A percentile compares a stretch with the other conserved stretches of the same genome.
These are phyloP conservation scores for Drosophila gunungcola DNA, from an alignment of 1,140 invertebrate genomes.

Conservation along the genomic window DNA sequence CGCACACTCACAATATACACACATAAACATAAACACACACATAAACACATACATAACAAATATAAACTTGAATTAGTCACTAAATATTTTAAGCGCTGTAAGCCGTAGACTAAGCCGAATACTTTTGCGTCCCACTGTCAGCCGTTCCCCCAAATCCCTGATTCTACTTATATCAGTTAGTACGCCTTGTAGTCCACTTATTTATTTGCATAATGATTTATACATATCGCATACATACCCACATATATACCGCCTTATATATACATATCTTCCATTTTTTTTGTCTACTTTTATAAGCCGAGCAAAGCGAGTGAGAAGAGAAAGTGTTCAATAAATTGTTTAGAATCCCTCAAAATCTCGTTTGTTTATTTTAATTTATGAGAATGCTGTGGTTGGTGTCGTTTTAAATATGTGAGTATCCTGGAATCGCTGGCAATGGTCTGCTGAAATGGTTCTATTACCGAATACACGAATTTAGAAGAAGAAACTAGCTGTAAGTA, in stretches of 20 bases:
- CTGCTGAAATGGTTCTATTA: no score
- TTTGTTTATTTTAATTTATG: background rate
- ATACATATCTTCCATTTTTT: slow-evolving; percentile 59
- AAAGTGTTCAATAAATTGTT: slow-evolving; percentile 63
- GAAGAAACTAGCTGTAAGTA: no score
- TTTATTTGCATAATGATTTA: slow-evolving; percentile 58
- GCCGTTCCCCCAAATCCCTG: slow-evolving; percentile 11
- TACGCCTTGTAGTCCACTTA: slow-evolving; percentile 41
- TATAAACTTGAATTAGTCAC: slow-evolving; percentile 77
- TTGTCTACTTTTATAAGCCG: slow-evolving; percentile 61
- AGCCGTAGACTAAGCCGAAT: slow-evolving; percentile 74
- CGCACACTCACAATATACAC: slow-evolving; percentile 8
- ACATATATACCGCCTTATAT: slow-evolving; percentile 55
- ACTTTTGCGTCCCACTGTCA: slow-evolving; percentile 31
- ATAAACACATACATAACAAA: slow-evolving; percentile 18
- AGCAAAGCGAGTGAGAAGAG: slow-evolving; percentile 43
- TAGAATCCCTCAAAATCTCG: slow-evolving; percentile 23
- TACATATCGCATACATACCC: slow-evolving; percentile 47
- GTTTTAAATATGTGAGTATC: background rate
- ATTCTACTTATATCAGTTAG: slow-evolving; percentile 54
- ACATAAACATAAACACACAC: slow-evolving; percentile 16
- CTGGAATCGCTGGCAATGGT: background rate
- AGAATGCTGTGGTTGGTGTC: no score
- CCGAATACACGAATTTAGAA: no score
- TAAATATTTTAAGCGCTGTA: slow-evolving; percentile 80